A percentile compares a stretch with the other conserved stretches of the same genome.
phyloP scores from a whole-genome alignment of 2,888 invertebrate species.

The Euphydryas editha region DNA sequence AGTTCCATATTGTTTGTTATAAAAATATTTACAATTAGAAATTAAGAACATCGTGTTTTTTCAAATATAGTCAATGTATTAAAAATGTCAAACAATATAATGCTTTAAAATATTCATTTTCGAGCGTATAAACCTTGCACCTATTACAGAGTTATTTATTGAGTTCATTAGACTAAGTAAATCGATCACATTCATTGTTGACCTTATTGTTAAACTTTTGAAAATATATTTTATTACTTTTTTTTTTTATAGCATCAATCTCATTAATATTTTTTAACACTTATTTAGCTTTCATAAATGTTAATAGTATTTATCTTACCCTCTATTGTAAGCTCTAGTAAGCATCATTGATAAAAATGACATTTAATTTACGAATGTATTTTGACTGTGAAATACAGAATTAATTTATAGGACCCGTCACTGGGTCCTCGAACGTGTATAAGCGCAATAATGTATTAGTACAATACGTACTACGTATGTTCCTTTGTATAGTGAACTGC shows the following conservation, averaged over 20 bases:
- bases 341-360: slow-evolving; percentile 24
- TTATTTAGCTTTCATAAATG: slow-evolving; percentile 27
- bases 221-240: slow-evolving; percentile 6
- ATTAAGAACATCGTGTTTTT: slow-evolving; percentile 21
- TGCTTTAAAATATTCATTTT: neutral
- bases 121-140: neutral
- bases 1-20: slow-evolving; percentile 18
- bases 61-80: slow-evolving; percentile 22
- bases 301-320: slow-evolving; percentile 21
- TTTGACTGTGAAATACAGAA: slow-evolving; percentile 8
- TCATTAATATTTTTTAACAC: slow-evolving; percentile 29
- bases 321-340: slow-evolving; percentile 25
- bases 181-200: slow-evolving; percentile 10
- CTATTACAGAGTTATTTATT: slow-evolving; percentile 23
- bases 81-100: slow-evolving; percentile 17
- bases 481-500: slow-evolving; percentile 66
- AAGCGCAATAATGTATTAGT: slow-evolving; percentile 68
- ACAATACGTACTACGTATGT: slow-evolving; percentile 55
- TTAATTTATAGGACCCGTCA: slow-evolving; percentile 19
- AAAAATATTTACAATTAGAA: slow-evolving; percentile 18
- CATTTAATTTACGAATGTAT: slow-evolving; percentile 26
- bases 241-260: neutral
- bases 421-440: slow-evolving; percentile 55
- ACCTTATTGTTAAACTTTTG: slow-evolving; percentile 16
- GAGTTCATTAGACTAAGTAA: slow-evolving; percentile 24